These are phyloP conservation scores for Talpa occidentalis DNA, from an alignment of 2,113 vertebrate species.

Conservation along the genomic window DNA sequence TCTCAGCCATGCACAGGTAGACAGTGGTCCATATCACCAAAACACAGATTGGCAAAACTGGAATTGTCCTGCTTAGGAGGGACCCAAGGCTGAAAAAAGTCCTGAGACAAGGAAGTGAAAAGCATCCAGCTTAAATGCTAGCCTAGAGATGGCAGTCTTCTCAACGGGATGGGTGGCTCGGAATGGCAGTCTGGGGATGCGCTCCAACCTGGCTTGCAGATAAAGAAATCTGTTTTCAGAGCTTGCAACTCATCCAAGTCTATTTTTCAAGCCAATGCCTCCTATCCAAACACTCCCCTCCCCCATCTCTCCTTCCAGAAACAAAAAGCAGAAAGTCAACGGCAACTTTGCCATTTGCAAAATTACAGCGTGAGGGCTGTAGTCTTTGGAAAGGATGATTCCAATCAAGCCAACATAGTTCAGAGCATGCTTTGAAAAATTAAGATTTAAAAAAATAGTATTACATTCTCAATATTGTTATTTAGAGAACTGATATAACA, in stretches of 20 bases:
- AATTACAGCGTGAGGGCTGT: not conserved
- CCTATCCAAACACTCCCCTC: conserved; percentile 44
- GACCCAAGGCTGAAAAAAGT: conserved; percentile 76
- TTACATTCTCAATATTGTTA: not conserved
- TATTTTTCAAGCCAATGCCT: conserved; percentile 80
- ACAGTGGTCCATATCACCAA: conserved; percentile 80
- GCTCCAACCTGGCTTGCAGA: conserved; percentile 87
- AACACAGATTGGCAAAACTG: conserved; percentile 73
- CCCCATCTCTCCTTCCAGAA: conserved; percentile 53
- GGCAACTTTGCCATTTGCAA: not conserved
- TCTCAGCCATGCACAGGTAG: conserved; percentile 81
- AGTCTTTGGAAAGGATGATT: not conserved
- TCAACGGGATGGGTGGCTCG: conserved; percentile 68
- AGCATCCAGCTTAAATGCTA: conserved; percentile 65
- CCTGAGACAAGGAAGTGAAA: conserved; percentile 64
- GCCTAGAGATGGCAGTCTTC: conserved; percentile 79
- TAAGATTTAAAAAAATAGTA: conserved; percentile 20
- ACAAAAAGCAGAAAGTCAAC: conserved; percentile 54
- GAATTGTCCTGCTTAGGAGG: conserved; percentile 75
- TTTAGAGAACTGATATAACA: not conserved
- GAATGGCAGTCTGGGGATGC: conserved; percentile 79
- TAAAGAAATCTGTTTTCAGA: conserved; percentile 87
- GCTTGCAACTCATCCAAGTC: conserved; percentile 83
- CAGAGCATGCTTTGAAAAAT: conserved; percentile 32
- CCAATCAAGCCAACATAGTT: not conserved